Evolutionary conservation across 2,797 vertebrate genomes (phyloP).

Genomic region (Sebastes ruberrimus): DNA sequence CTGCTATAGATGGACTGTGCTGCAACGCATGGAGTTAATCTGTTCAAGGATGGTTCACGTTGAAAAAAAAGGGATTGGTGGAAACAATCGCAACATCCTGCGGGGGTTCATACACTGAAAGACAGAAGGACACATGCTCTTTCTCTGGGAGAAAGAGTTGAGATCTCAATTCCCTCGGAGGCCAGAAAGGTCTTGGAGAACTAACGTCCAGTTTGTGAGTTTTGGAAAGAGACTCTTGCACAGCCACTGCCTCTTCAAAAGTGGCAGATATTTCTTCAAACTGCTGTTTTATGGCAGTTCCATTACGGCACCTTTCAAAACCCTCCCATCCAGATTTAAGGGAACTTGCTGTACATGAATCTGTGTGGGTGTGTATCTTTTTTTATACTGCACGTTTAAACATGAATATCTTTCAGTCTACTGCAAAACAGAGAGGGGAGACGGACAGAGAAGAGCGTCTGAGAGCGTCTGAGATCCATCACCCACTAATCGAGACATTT

Average conservation of each 20-base stretch:
- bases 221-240: slow-evolving; percentile 62
- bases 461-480: slow-evolving; percentile 28
- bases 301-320: slow-evolving; percentile 72
- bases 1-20: slow-evolving; percentile 53
- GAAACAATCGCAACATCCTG: slow-evolving; percentile 46
- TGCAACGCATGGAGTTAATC: slow-evolving; percentile 25
- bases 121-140: slow-evolving; percentile 25
- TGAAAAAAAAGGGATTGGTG: slow-evolving; percentile 29
- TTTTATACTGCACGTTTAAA: slow-evolving; percentile 86
- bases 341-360: slow-evolving; percentile 72
- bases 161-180: slow-evolving; percentile 21
- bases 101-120: slow-evolving; percentile 17
- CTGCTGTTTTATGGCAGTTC: slow-evolving; percentile 85
- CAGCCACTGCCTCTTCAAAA: slow-evolving; percentile 48
- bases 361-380: slow-evolving; percentile 71
- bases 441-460: slow-evolving; percentile 43
- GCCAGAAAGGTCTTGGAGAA: slow-evolving; percentile 27
- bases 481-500: slow-evolving; percentile 63
- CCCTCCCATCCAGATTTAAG: slow-evolving; percentile 53
- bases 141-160: slow-evolving; percentile 35
- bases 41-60: slow-evolving; percentile 12
- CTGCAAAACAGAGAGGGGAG: slow-evolving; percentile 67
- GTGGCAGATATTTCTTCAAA: slow-evolving; percentile 65
- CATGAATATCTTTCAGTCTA: slow-evolving; percentile 76
- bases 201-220: slow-evolving; percentile 14